Base-by-base conservation (phyloP, 2,797 vertebrate species). In the Neosilurus hyrtlii region DNA sequence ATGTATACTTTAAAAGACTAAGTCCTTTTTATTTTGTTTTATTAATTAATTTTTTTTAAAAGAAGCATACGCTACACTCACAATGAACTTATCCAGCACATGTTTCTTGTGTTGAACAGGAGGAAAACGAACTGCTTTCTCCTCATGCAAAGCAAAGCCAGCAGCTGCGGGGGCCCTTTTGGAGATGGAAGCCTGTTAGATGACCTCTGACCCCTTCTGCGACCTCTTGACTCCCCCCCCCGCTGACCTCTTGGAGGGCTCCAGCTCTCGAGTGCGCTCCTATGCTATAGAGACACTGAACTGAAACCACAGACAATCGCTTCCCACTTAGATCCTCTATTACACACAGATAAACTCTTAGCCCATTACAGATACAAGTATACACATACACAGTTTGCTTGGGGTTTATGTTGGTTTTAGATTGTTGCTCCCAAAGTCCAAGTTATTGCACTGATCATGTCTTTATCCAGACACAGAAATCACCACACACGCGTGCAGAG, bases 151-250 rank as follows among this genome's bases (percentile, higher is more conserved):
- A 96, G 94, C 95, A 88, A 99, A 98, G 96, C 95, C 97, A 90
- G 95, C 96, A 89, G 94, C 96, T 94, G 94, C 96, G 87, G 97
- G 96, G 93, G 96, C 97, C 92, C 96, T 97, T 92, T 95, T 98
- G 89, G 97, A 98, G 95, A 99, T 97, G 97, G 97, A 99, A 96
- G 97, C 98, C 95, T 99, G 97, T 91, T 99, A 96, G 96, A 94
- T 86, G 88, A 93, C 94, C 95, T 94, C 89, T 92, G 83, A 79
- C 84, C 84, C 80, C 79, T 49, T 82, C 87, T 88, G 85, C 87
- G 89, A 94, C 92, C 88, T 91, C 93, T 93, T 91, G 91, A 80
- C 37, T 63, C 80, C 90, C 91, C 91, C 90, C 91, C 91, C 95
- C 88, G 90, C 90, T 92, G 92, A 92, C 87, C 91, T 93, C 91